These are phyloP conservation scores for Brachypterus glaber DNA, from an alignment of 2,888 invertebrate species.

Conservation along the genomic window DNA sequence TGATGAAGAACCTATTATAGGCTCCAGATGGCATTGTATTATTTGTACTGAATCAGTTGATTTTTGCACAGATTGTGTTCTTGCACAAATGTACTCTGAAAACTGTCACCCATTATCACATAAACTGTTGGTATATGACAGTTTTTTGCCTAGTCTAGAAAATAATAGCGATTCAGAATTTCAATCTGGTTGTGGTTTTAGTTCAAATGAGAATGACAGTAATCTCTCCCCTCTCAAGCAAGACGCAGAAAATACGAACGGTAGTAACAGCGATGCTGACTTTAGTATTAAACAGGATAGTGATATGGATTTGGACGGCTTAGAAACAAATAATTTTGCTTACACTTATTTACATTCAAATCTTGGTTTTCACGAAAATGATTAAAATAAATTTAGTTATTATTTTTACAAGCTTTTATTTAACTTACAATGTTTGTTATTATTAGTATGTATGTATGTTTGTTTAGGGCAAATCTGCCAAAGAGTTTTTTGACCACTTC, in stretches of 20 bases:
- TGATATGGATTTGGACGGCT: conserved; percentile 11
- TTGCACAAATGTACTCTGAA: conserved; percentile 45
- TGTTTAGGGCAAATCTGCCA: too few relatives aligned
- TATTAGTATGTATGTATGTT: too few relatives aligned
- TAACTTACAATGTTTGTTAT: too few relatives aligned
- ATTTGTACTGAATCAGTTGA: conserved; percentile 51
- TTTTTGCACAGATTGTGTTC: conserved; percentile 56
- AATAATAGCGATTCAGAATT: conserved; percentile 20
- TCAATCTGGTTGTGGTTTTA: conserved; percentile 12
- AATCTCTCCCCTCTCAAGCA: conserved; percentile 1
- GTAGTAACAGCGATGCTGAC: conserved; percentile 7
- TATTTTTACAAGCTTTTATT: too few relatives aligned
- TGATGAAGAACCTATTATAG: conserved; percentile 51
- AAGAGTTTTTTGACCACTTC: too few relatives aligned
- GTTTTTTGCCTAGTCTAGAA: conserved; percentile 15
- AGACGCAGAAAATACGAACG: conserved; percentile 2
- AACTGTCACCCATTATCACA: conserved; percentile 43
- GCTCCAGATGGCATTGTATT: conserved; percentile 60
- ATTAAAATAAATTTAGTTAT: conserved; percentile 19
- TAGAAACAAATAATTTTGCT: conserved; percentile 22
- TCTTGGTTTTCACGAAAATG: conserved; percentile 21
- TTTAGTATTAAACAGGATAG: conserved; percentile 3
- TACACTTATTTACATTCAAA: conserved; percentile 27
- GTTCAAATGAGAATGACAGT: not conserved
- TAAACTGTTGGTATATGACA: conserved; percentile 35